Percentiles rank a stretch among this genome's conserved stretches.
Evolutionary conservation across 2,888 invertebrate genomes (phyloP).

Genomic region (Camptogramma bilineatum): DNA sequence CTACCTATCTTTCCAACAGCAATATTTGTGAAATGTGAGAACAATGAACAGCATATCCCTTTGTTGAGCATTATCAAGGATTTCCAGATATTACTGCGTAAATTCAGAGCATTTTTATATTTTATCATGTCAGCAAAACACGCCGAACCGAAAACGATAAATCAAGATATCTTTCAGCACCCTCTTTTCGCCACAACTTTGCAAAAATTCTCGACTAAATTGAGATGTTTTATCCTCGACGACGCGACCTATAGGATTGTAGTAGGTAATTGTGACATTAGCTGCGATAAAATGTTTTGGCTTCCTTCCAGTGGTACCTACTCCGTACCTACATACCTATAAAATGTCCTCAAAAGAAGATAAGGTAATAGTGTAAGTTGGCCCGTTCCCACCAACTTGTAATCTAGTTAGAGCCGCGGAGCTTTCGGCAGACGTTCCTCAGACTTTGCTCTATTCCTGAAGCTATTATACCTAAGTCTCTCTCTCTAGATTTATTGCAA

Average conservation of each 20-base stretch:
- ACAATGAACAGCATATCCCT: not conserved
- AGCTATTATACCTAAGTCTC: conserved; percentile 1
- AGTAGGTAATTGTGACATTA: conserved; percentile 5
- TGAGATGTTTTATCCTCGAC: not conserved
- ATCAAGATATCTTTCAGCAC: conserved; percentile 1
- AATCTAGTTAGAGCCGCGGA: conserved; percentile 17
- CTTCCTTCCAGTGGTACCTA: conserved; percentile 13
- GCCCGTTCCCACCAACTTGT: conserved; percentile 14
- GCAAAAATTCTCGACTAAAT: not conserved
- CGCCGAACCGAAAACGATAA: conserved; percentile 2
- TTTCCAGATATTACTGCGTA: no score
- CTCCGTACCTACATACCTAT: not conserved
- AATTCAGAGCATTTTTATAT: no score
- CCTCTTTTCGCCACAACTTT: not conserved
- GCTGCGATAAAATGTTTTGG: conserved; percentile 10
- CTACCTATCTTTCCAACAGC: not conserved
- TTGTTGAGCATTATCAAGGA: no score
- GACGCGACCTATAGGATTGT: not conserved
- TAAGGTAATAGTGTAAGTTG: conserved; percentile 14
- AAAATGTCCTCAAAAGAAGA: conserved; percentile 4
- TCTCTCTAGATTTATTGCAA: conserved; percentile 11
- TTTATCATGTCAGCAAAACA: not conserved
- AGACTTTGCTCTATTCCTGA: conserved; percentile 10
- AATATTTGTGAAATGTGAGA: no score
- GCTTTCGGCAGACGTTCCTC: conserved; percentile 10